Conservation (phyloP, 2,888 invertebrate species). For the Asteroscopus sphinx region DNA sequence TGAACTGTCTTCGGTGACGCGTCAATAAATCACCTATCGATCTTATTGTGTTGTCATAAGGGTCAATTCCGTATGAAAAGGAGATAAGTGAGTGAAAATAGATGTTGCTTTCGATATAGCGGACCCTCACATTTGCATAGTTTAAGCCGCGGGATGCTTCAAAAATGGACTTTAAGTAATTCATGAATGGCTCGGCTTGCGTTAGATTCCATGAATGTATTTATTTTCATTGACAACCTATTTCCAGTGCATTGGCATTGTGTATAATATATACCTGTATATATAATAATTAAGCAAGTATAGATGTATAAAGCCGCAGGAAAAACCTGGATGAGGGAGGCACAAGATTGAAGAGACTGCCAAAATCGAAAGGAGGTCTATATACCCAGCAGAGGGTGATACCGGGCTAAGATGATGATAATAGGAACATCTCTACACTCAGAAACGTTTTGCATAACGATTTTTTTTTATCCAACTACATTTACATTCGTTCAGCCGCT, state of each 20-base stretch:
- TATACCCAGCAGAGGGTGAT: too few relatives aligned
- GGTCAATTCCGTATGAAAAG: constrained; percentile 14
- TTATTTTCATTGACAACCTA: constrained; percentile 18
- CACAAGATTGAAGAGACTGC: too few relatives aligned
- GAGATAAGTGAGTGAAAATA: neutral
- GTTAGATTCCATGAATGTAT: constrained; percentile 21
- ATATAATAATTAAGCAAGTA: too few relatives aligned
- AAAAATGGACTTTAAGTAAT: constrained; percentile 37
- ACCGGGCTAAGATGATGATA: too few relatives aligned
- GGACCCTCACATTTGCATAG: constrained; percentile 53
- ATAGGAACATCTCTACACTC: too few relatives aligned
- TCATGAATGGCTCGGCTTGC: constrained; percentile 31
- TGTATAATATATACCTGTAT: too few relatives aligned
- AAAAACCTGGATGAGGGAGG: too few relatives aligned
- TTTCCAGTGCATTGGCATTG: constrained; percentile 15
- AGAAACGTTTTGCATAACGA: too few relatives aligned
- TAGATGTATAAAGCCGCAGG: too few relatives aligned
- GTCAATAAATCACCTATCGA: constrained; percentile 1
- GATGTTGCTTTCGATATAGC: constrained; percentile 34
- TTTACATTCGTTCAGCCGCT: too few relatives aligned
- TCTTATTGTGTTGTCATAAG: constrained; percentile 32
- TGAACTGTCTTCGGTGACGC: neutral
- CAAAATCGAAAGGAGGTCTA: too few relatives aligned
- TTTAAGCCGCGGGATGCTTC: constrained; percentile 29
- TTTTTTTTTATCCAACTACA: too few relatives aligned